Conservation (phyloP, 2,888 invertebrate genomes). For the Habroteleia sp. region DNA sequence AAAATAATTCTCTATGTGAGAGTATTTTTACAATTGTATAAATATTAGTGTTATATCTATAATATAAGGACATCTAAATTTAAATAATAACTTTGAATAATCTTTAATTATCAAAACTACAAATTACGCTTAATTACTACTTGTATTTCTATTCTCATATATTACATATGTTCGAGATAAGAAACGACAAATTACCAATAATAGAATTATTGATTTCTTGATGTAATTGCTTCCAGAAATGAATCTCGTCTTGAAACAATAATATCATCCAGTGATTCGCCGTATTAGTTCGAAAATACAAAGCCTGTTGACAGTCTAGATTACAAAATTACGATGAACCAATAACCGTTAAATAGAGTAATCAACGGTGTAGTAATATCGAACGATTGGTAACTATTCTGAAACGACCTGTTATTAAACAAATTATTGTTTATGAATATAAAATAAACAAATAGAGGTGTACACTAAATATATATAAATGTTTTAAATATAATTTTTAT, state of each 20-base stretch:
- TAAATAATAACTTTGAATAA: too few relatives aligned
- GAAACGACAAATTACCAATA: conserved; percentile 19
- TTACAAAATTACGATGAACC: conserved; percentile 79
- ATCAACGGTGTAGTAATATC: conserved; percentile 73
- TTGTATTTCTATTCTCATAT: conserved; percentile 7
- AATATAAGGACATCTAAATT: too few relatives aligned
- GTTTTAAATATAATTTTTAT: too few relatives aligned
- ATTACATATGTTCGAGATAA: not conserved
- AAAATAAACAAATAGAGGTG: conserved; percentile 31
- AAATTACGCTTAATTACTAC: not conserved
- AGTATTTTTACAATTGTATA: too few relatives aligned
- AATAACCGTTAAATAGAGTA: conserved; percentile 80
- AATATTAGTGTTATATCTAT: too few relatives aligned
- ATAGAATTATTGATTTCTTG: conserved; percentile 28
- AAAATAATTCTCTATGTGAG: too few relatives aligned
- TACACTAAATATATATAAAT: too few relatives aligned
- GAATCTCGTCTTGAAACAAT: conserved; percentile 52
- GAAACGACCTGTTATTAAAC: conserved; percentile 75
- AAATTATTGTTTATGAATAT: conserved; percentile 67
- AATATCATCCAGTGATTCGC: conserved; percentile 72
- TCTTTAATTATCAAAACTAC: too few relatives aligned
- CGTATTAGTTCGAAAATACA: conserved; percentile 79
- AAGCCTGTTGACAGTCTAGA: conserved; percentile 78
- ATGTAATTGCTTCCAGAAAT: conserved; percentile 17
- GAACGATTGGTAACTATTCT: conserved; percentile 73